A percentile compares a stretch with the other conserved stretches of the same genome.
phyloP scores from a whole-genome alignment of 2,888 invertebrate species.

The Spilarctia lutea region DNA sequence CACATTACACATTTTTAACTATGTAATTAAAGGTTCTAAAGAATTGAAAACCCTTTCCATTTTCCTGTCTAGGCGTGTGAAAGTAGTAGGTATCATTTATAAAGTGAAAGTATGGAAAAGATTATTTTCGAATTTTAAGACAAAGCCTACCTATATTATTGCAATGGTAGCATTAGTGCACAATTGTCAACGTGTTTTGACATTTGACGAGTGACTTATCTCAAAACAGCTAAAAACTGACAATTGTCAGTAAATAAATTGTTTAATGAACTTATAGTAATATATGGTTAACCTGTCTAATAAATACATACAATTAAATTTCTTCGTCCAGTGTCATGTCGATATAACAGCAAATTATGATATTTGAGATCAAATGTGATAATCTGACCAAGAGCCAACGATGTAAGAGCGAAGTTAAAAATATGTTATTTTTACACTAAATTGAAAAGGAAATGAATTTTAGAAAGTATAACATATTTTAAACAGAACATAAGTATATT shows the following conservation, averaged over 20 bases:
- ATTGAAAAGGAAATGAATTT: neutral
- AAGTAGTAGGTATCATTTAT: no score
- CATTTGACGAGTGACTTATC: neutral
- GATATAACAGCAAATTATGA: neutral
- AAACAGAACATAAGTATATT: neutral
- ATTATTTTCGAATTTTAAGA: no score
- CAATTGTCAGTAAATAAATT: neutral
- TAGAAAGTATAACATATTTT: neutral
- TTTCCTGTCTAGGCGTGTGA: no score
- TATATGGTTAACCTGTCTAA: neutral
- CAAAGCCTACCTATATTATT: neutral
- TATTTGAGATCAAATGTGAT: neutral
- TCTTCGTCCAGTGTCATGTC: neutral
- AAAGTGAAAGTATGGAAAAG: no score
- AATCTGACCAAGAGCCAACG: neutral
- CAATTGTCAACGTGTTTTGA: neutral
- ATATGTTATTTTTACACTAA: neutral
- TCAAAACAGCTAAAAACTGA: no score
- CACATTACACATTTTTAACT: no score
- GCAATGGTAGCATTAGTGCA: neutral
- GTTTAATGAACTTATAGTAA: neutral
- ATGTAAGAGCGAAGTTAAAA: neutral
- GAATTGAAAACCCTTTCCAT: no score
- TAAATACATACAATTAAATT: neutral
- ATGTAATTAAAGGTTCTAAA: no score